These are phyloP conservation scores for Atractosteus spatula DNA, from an alignment of 2,113 vertebrate genomes.

Conservation along the genomic window DNA sequence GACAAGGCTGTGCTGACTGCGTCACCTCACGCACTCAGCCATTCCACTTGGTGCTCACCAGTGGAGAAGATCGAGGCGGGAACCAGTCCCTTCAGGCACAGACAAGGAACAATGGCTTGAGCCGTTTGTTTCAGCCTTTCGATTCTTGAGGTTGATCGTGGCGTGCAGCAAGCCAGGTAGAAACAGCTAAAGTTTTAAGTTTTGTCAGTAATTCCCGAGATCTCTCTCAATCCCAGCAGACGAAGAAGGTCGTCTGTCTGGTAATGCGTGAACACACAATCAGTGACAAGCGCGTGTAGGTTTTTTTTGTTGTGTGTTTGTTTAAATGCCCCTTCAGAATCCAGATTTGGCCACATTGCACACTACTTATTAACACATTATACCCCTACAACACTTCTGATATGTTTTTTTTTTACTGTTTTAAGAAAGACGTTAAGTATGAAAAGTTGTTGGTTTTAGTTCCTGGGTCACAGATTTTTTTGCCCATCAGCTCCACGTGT, in stretches of 20 bases:
- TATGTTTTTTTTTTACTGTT: conserved; percentile 6
- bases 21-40: too few species aligned
- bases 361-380: background rate
- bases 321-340: conserved; percentile 14
- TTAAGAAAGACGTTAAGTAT: conserved; percentile 4
- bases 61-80: too few species aligned
- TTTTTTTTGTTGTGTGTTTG: background rate
- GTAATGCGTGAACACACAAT: background rate
- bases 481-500: background rate
- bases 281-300: background rate
- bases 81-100: too few species aligned
- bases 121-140: too few species aligned
- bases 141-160: too few species aligned
- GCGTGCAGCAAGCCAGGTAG: too few species aligned
- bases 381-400: conserved; percentile 3
- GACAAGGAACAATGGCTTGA: too few species aligned
- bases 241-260: conserved; percentile 9
- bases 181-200: too few species aligned
- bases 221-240: conserved; percentile 13
- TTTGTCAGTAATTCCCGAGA: background rate
- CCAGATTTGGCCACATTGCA: conserved; percentile 6
- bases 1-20: too few species aligned
- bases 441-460: conserved; percentile 1
- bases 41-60: too few species aligned
- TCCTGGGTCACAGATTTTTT: background rate